These are phyloP conservation scores for Ormyrus thymus DNA, from an alignment of 2,888 invertebrate species.

Conservation along the genomic window DNA sequence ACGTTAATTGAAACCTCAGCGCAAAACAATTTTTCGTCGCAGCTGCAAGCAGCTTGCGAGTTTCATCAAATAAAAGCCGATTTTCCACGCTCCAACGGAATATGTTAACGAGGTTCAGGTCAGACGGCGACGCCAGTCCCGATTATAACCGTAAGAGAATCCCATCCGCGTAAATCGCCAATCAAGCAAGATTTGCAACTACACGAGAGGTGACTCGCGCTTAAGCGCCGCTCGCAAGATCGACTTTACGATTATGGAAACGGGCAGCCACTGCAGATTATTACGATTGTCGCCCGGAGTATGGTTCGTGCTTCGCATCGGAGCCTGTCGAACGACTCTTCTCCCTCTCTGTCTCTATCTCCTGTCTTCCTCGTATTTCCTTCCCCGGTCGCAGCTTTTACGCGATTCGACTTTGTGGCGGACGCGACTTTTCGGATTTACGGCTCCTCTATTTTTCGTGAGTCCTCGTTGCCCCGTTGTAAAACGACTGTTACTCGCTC, in stretches of 20 bases:
- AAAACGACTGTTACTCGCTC: conserved; percentile 12
- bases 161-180: conserved; percentile 3
- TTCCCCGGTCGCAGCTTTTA: conserved; percentile 16
- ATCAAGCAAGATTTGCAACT: conserved; percentile 27
- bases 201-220: conserved; percentile 8
- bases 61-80: too few species aligned
- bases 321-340: not conserved
- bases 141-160: too few species aligned
- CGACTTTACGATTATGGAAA: conserved; percentile 61
- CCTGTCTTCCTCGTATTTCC: not conserved
- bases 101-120: too few species aligned
- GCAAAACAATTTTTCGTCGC: too few species aligned
- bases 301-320: conserved; percentile 11
- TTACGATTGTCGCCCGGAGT: conserved; percentile 50
- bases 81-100: too few species aligned
- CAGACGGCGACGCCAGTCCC: too few species aligned
- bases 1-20: too few species aligned
- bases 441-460: conserved; percentile 16
- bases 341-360: not conserved
- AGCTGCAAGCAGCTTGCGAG: too few species aligned
- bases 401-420: conserved; percentile 25
- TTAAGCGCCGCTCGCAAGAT: conserved; percentile 51
- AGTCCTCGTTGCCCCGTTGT: not conserved
- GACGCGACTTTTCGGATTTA: conserved; percentile 33
- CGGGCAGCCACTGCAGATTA: conserved; percentile 57